These are phyloP conservation scores for Neofelis nebulosa DNA, from an alignment of 2,113 vertebrate genomes.

Conservation along the genomic window DNA sequence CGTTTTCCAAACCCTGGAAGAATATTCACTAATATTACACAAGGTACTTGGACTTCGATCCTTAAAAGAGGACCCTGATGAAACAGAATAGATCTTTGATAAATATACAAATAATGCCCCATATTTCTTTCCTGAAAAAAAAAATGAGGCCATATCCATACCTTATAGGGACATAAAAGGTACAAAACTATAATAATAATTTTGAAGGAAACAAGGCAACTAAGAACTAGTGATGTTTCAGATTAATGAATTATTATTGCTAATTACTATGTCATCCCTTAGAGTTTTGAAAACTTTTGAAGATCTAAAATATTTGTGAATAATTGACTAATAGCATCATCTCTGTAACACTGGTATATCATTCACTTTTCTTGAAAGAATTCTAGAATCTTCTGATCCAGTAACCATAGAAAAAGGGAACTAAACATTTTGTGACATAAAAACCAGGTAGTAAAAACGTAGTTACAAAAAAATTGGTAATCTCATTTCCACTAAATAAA, in stretches of 20 bases:
- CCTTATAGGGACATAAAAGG: neutral
- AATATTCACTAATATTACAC: neutral
- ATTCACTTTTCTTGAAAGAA: slow-evolving; percentile 30
- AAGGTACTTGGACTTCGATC: neutral
- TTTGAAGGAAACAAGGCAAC: neutral
- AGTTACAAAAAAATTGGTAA: neutral
- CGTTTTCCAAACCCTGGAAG: neutral
- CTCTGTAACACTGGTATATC: neutral
- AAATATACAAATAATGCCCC: neutral
- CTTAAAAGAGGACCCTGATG: neutral
- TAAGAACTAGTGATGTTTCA: neutral
- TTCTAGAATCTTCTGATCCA: slow-evolving; percentile 15
- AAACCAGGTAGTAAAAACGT: neutral
- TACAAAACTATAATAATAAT: neutral
- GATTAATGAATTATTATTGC: neutral
- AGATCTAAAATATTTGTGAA: slow-evolving; percentile 11
- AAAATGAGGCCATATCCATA: neutral
- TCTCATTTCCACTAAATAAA: neutral
- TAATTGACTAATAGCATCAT: neutral
- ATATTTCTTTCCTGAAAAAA: neutral
- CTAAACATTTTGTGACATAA: neutral
- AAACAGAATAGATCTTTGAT: neutral
- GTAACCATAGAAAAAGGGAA: neutral
- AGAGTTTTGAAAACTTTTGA: slow-evolving; percentile 11
- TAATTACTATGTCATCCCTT: neutral